Conservation (phyloP, 2,113 vertebrate genomes). For the Caranx ignobilis region DNA sequence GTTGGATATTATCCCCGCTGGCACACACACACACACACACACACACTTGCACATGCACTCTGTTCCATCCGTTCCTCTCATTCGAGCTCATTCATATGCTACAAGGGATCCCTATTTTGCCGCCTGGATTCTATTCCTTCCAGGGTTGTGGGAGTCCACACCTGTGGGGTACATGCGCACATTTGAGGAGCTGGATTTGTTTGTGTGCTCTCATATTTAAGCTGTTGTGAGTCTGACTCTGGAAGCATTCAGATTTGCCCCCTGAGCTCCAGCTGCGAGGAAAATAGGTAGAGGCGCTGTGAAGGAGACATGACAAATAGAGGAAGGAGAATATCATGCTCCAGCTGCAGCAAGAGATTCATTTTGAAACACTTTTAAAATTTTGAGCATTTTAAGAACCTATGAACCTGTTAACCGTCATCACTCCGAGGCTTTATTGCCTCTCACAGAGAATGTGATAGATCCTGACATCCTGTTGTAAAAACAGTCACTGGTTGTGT, state of each 20-base stretch:
- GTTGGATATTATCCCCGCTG: slow-evolving; percentile 48
- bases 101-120: slow-evolving; percentile 59
- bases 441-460: slow-evolving; percentile 30
- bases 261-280: slow-evolving; percentile 57
- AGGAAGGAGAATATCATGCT: slow-evolving; percentile 48
- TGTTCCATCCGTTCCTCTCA: slow-evolving; percentile 25
- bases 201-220: slow-evolving; percentile 56
- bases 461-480: background rate
- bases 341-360: slow-evolving; percentile 32
- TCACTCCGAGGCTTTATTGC: slow-evolving; percentile 14
- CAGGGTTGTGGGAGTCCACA: slow-evolving; percentile 54
- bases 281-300: slow-evolving; percentile 56
- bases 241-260: slow-evolving; percentile 63
- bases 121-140: slow-evolving; percentile 66
- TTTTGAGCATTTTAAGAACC: slow-evolving; percentile 43
- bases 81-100: slow-evolving; percentile 71
- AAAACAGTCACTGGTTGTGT: slow-evolving; percentile 9
- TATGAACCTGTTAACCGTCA: slow-evolving; percentile 11
- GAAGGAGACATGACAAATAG: slow-evolving; percentile 46
- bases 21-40: slow-evolving; percentile 7
- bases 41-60: slow-evolving; percentile 10
- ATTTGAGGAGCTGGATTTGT: slow-evolving; percentile 31
- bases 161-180: slow-evolving; percentile 53
- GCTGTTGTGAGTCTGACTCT: slow-evolving; percentile 52
- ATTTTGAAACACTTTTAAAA: slow-evolving; percentile 28